A percentile compares a stretch with the other conserved stretches of the same genome.
phyloP scores from a whole-genome alignment of 2,888 invertebrate species.

The Heliothis peltigera region DNA sequence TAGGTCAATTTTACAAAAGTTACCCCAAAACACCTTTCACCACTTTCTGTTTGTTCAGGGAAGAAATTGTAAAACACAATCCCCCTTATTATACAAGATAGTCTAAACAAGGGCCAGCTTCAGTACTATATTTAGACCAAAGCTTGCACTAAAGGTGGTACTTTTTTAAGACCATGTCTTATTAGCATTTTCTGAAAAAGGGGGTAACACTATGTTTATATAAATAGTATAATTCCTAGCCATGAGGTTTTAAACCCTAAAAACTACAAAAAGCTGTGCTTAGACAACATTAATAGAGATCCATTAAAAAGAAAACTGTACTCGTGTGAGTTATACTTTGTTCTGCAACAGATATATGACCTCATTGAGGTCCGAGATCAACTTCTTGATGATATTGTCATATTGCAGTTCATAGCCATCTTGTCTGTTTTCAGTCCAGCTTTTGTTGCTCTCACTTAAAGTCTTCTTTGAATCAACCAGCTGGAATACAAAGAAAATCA shows the following conservation, averaged over 20 bases:
- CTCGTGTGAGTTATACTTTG: slow-evolving; percentile 68
- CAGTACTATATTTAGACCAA: no score
- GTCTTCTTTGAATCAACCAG: slow-evolving; percentile 80
- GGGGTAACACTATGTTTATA: no score
- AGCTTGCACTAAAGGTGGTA: no score
- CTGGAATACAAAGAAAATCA: slow-evolving; percentile 62
- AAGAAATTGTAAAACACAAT: no score
- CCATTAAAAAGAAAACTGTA: slow-evolving; percentile 22
- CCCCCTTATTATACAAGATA: no score
- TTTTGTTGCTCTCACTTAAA: slow-evolving; percentile 73
- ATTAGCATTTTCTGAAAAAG: no score
- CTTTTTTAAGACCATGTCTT: no score
- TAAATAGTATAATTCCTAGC: slow-evolving; percentile 3
- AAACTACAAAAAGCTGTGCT: slow-evolving; percentile 33
- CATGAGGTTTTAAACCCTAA: not conserved
- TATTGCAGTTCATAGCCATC: slow-evolving; percentile 71
- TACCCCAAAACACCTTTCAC: no score
- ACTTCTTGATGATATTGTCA: slow-evolving; percentile 77
- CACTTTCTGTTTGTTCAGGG: no score
- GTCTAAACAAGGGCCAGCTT: no score
- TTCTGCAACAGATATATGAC: slow-evolving; percentile 80
- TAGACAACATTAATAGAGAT: slow-evolving; percentile 42
- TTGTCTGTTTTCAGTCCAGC: slow-evolving; percentile 64
- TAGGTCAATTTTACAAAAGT: no score
- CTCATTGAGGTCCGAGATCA: slow-evolving; percentile 81